Evolutionary conservation across 2,113 vertebrate species (phyloP), one percentile per base, ranked within the genome.

Genomic region (Symphodus melops): DNA sequence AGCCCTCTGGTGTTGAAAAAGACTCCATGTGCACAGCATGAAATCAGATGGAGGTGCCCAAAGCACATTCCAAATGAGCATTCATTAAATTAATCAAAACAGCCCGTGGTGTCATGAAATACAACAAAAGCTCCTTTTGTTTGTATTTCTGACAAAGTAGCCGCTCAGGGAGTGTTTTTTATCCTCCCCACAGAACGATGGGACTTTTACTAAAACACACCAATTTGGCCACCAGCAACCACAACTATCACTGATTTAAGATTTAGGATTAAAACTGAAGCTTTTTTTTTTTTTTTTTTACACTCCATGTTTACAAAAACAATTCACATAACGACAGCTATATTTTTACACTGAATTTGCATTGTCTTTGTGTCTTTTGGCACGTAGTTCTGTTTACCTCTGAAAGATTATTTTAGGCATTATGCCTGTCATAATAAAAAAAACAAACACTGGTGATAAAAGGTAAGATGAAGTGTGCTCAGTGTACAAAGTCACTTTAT

Each of bases 401-500:
- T 21, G 9, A 21, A 13, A 64, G n/a, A 37, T 46, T 42, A 44
- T 63, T 73, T 59, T 56, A 48, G 46, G 53, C 60, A 13, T 3
- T 9, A 25, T 13, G 33, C 23, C 25, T 48, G 39, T 68, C 20
- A 58, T 54, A 58, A 48, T 54, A 36, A 51, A 36, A n/a, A n/a
- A n/a, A n/a, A n/a, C n/a, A n/a, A 36, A 68, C 46, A 48, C 8
- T 1, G 48, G 20, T 58, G 44, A 70, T 54, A 61, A 72, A 65
- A 68, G 17, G 17, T 70, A 41, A 68, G 61, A 72, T 79, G 42
- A 79, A 61, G 56, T 54, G 28, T n/a, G 8, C 51, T 28, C 23
- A 58, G 28, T 63, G 23, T 61, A 77, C 36, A 75, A 78, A 71
- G 75, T 21, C 56, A 58, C 61, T 16, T 9, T 28, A 44, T 78